phyloP scores from a whole-genome alignment of 2,797 vertebrate genomes.

The Microctenopoma steveboyesi region DNA sequence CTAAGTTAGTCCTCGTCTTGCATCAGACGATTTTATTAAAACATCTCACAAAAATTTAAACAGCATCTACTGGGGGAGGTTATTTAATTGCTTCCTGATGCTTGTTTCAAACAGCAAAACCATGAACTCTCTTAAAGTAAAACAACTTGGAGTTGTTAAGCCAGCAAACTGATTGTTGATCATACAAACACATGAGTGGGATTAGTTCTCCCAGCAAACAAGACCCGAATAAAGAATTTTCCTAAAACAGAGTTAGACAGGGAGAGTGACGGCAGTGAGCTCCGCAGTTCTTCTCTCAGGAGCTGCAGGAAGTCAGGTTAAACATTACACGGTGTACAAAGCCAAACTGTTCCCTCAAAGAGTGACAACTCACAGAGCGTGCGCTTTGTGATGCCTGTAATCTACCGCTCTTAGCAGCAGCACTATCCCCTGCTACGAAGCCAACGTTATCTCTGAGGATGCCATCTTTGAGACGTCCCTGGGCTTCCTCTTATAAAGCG shows the following conservation, averaged over 20 bases:
- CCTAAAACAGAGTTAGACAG: constrained; percentile 64
- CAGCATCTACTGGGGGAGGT: neutral
- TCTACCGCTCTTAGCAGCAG: constrained; percentile 48
- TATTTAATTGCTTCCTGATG: neutral
- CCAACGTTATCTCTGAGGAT: constrained; percentile 38
- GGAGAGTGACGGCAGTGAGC: constrained; percentile 61
- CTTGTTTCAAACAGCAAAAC: neutral
- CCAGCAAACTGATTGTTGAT: no score
- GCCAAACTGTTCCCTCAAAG: constrained; percentile 26
- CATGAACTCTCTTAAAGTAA: neutral
- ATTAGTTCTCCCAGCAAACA: neutral
- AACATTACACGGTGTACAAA: constrained; percentile 73
- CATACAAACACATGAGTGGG: neutral
- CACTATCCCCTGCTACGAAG: constrained; percentile 25
- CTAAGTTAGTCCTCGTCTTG: neutral
- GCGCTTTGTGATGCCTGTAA: constrained; percentile 45
- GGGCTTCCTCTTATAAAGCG: constrained; percentile 19
- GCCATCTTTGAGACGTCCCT: constrained; percentile 54
- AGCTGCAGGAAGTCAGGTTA: constrained; percentile 80
- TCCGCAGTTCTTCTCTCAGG: constrained; percentile 47
- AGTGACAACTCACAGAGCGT: constrained; percentile 45
- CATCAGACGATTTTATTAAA: neutral
- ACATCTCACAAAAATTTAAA: neutral
- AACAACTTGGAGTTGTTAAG: neutral
- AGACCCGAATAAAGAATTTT: neutral